Percentiles rank a stretch among this genome's conserved stretches.
phyloP scores from a whole-genome alignment of 2,888 invertebrate species.

The Chaetogeoica ovagalla region DNA sequence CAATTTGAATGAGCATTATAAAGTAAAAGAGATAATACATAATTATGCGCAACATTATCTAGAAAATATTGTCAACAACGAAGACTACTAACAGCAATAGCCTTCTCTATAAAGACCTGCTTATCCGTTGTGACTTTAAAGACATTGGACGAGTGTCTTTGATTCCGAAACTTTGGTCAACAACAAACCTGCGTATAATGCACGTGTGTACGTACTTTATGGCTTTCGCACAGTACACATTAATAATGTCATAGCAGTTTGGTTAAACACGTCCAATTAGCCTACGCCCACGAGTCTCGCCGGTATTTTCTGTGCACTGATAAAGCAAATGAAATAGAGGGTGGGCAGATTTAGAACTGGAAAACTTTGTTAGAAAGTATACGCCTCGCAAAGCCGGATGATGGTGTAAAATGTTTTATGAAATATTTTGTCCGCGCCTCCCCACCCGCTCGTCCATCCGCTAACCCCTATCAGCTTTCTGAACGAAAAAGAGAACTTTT shows the following conservation, averaged over 20 bases:
- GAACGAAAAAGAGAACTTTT: conserved; percentile 46
- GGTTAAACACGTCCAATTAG: conserved; percentile 47
- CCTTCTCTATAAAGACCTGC: background rate
- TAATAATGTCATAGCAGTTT: conserved; percentile 43
- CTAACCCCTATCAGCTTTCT: conserved; percentile 38
- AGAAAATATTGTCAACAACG: background rate
- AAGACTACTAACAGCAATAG: background rate
- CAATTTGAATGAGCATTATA: background rate
- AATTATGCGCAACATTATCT: background rate
- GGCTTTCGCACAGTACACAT: conserved; percentile 37
- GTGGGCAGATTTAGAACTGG: conserved; percentile 23
- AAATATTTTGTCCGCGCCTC: conserved; percentile 24
- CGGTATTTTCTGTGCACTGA: conserved; percentile 38
- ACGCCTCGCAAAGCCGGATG: conserved; percentile 41
- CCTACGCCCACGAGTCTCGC: conserved; percentile 13
- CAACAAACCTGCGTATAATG: conserved; percentile 24
- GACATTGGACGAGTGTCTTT: conserved; percentile 15
- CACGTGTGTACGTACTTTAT: conserved; percentile 47
- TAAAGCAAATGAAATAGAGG: conserved; percentile 24
- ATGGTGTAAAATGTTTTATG: conserved; percentile 49
- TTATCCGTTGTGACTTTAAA: conserved; percentile 23
- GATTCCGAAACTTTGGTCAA: conserved; percentile 44
- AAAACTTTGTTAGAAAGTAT: conserved; percentile 46
- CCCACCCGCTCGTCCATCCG: background rate
- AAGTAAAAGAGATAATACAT: background rate